Percentiles rank a stretch among this genome's conserved stretches.
phyloP scores from a whole-genome alignment of 2,797 vertebrate species.

The Mus minutoides region DNA sequence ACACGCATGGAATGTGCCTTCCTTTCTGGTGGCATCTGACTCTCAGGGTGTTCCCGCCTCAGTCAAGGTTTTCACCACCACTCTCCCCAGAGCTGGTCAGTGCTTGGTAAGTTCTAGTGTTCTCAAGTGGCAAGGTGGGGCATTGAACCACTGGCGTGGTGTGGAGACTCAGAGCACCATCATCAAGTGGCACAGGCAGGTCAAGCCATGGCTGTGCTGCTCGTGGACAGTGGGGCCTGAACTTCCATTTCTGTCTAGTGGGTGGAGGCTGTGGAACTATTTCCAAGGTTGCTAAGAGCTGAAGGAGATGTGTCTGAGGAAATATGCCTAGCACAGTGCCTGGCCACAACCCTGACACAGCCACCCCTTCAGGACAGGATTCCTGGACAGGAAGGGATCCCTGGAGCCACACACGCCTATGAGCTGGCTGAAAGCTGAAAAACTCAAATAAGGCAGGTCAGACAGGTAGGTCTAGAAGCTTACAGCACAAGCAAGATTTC shows the following conservation, averaged over 20 bases:
- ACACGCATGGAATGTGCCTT: background rate
- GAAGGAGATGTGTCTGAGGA: background rate
- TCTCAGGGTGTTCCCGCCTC: background rate
- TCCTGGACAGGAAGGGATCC: background rate
- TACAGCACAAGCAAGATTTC: background rate
- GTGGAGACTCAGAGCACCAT: background rate
- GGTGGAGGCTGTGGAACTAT: background rate
- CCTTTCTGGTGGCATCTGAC: conserved; percentile 25
- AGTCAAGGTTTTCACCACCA: background rate
- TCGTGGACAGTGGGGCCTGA: background rate
- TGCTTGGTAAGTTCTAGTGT: background rate
- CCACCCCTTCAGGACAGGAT: background rate
- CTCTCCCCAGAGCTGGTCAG: background rate
- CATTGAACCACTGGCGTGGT: background rate
- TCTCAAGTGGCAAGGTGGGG: background rate
- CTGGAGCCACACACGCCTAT: background rate
- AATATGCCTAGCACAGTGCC: background rate
- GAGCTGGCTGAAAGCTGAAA: background rate
- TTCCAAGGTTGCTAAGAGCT: background rate
- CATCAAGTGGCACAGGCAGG: background rate
- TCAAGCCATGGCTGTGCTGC: conserved; percentile 13
- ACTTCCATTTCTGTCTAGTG: background rate
- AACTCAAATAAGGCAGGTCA: background rate
- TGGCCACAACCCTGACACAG: too few relatives aligned
- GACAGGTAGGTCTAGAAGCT: background rate